Evolutionary conservation across 2,797 vertebrate genomes (phyloP).

Genomic region (Phoeniculus purpureus): DNA sequence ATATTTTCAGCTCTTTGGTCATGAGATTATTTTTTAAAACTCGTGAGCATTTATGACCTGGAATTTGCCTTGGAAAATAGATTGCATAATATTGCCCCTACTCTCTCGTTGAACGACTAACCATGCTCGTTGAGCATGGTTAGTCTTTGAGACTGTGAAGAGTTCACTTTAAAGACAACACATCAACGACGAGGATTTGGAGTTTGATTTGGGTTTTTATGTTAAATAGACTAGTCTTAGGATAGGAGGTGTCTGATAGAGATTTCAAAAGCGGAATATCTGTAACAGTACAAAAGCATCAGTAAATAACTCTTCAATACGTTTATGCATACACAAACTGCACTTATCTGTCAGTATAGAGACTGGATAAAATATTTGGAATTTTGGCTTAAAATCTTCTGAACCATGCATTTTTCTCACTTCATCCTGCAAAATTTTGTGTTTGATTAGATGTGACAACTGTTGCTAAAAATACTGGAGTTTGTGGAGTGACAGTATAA

Average conservation of each 20-base stretch:
- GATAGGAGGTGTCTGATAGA: not conserved
- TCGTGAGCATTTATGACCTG: not conserved
- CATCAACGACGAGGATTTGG: not conserved
- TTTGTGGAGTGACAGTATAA: slow-evolving; percentile 42
- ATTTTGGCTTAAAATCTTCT: slow-evolving; percentile 58
- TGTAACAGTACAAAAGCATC: not conserved
- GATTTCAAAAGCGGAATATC: slow-evolving; percentile 34
- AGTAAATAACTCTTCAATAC: slow-evolving; percentile 35
- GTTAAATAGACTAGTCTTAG: not conserved
- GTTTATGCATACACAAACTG: not conserved
- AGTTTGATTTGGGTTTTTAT: not conserved
- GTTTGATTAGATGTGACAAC: slow-evolving; percentile 71
- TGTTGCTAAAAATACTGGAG: slow-evolving; percentile 65
- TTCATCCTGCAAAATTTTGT: slow-evolving; percentile 53
- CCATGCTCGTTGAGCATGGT: not conserved
- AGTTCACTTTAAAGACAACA: not conserved
- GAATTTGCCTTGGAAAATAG: slow-evolving; percentile 1
- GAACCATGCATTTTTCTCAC: slow-evolving; percentile 60
- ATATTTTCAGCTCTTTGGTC: not conserved
- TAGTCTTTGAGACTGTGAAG: not conserved
- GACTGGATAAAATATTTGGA: slow-evolving; percentile 52
- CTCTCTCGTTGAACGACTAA: no score
- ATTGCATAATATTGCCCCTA: not conserved
- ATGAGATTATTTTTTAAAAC: not conserved
- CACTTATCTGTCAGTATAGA: slow-evolving; percentile 29